Percentiles rank a stretch among this genome's conserved stretches.
These are phyloP conservation scores for Chrysocyon brachyurus DNA, from an alignment of 2,797 vertebrate genomes.

Conservation along the genomic window DNA sequence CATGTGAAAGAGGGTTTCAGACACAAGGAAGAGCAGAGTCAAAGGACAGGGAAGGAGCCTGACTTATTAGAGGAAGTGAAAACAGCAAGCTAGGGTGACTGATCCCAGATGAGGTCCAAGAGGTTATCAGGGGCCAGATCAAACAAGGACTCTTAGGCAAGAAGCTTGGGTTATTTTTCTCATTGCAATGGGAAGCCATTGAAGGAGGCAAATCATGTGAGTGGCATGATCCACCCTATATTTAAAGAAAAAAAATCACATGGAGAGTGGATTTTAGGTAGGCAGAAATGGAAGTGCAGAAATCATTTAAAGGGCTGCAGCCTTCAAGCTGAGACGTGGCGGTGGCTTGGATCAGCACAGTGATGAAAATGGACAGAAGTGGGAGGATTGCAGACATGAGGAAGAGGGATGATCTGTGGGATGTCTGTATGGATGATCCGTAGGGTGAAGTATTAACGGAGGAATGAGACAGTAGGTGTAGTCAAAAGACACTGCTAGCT, in stretches of 20 bases:
- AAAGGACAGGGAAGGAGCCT: conserved; percentile 78
- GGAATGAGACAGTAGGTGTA: not conserved
- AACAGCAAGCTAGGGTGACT: conserved; percentile 82
- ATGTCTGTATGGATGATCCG: not conserved
- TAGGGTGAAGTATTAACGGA: not conserved
- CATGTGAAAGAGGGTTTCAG: conserved; percentile 61
- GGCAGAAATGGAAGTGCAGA: not conserved
- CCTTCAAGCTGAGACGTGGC: not conserved
- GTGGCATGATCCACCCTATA: not conserved
- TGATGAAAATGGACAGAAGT: not conserved
- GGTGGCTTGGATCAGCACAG: not conserved
- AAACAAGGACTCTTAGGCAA: conserved; percentile 74
- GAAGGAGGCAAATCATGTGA: not conserved
- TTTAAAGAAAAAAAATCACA: not conserved
- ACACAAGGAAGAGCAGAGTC: conserved; percentile 62
- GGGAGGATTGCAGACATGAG: not conserved
- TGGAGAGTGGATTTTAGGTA: not conserved
- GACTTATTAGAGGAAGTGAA: conserved; percentile 79
- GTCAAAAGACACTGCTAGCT: not conserved
- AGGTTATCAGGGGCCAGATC: conserved; percentile 82
- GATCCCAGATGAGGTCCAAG: conserved; percentile 55
- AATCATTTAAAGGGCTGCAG: not conserved
- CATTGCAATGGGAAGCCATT: conserved; percentile 60
- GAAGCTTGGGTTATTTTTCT: conserved; percentile 63
- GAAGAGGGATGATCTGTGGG: not conserved